Evolutionary conservation across 2,113 vertebrate genomes (phyloP).

Genomic region (Oostethus manadensis): DNA sequence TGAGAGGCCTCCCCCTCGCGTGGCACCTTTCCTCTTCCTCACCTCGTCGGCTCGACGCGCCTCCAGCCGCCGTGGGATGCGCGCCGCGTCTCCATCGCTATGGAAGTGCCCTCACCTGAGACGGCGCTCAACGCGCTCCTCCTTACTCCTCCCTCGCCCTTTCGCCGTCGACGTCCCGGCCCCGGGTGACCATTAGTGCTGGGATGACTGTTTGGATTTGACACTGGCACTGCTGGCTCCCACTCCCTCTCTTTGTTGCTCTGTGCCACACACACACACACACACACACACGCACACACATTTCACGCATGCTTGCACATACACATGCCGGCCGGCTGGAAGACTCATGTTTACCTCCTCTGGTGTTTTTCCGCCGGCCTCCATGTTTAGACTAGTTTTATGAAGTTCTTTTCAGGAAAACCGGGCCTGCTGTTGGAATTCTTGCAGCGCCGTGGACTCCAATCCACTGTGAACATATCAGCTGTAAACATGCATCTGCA

Average conservation of each 20-base stretch:
- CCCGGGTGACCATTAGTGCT: constrained; percentile 13
- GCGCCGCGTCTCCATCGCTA: constrained; percentile 3
- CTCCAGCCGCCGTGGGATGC: constrained; percentile 22
- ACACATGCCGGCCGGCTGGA: constrained; percentile 15
- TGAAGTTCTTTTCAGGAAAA: constrained; percentile 29
- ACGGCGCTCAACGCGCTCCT: constrained; percentile 13
- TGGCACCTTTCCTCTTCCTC: constrained; percentile 18
- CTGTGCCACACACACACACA: constrained; percentile 13
- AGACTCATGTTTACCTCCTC: constrained; percentile 22
- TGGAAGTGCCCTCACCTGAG: constrained; percentile 9
- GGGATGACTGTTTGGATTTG: constrained; percentile 17
- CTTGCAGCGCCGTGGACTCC: constrained; percentile 7
- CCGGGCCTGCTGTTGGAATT: background rate
- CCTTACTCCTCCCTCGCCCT: background rate
- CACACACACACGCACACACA: constrained; percentile 10
- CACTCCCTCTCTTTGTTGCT: constrained; percentile 1
- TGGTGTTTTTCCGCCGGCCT: constrained; percentile 4
- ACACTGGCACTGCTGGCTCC: constrained; percentile 19
- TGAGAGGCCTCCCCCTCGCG: constrained; percentile 8
- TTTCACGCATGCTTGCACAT: constrained; percentile 23
- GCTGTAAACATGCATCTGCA: constrained; percentile 29
- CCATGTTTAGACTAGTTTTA: constrained; percentile 18
- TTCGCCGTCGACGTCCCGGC: constrained; percentile 30
- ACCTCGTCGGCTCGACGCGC: constrained; percentile 7
- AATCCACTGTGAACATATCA: constrained; percentile 30